Base-by-base conservation (phyloP, 1,140 invertebrate species). In the Sinonovacula constricta region DNA sequence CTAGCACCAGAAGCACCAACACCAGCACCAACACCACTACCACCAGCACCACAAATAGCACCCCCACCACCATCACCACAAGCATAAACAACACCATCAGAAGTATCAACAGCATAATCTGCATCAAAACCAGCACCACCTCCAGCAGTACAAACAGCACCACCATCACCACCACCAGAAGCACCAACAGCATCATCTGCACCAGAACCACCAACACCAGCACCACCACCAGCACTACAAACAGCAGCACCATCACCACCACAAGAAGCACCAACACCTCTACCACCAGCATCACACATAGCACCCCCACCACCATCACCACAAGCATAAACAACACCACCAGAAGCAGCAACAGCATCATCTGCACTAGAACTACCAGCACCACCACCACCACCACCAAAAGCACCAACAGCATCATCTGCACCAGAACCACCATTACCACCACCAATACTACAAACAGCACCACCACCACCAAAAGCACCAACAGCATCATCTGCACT, bases 371-470 rank as follows among this genome's bases (percentile, higher is more conserved):
- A 12, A 57, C 24, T 24, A 57, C 24, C 56, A 57, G 12, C 56
- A 57, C 24, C 56, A 57, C 24, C 56, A 57, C 24, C 56, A 57
- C 24, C 56, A 57, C 24, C 56, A 57, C 24, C 56, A 57, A 14
- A 12, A 57, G 12, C 56, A 57, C 24, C 56, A 57, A 12, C 56
- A 57, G 12, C 56, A 57, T 57, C 56, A 57, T 57, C 56, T 14
- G 12, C 56, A 57, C 10, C 56, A 57, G 10, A 12, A 57, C 24
- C 56, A 57, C 24, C 56, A 57, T 57, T 24, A 57, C 24, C 56
- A 57, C 24, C 56, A 57, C 14, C 56, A 57, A 10, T 24, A 57
- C 14, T 24, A 57, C 10, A 12, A 57, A 10, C 56, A 57, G 12
- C 56, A 57, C 14, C 56, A 26, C 14, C 56, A 57, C 10, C 56